Evolutionary conservation across 2,888 invertebrate genomes (phyloP), one percentile per base, ranked within the genome.

Genomic region (Abrostola tripartita): DNA sequence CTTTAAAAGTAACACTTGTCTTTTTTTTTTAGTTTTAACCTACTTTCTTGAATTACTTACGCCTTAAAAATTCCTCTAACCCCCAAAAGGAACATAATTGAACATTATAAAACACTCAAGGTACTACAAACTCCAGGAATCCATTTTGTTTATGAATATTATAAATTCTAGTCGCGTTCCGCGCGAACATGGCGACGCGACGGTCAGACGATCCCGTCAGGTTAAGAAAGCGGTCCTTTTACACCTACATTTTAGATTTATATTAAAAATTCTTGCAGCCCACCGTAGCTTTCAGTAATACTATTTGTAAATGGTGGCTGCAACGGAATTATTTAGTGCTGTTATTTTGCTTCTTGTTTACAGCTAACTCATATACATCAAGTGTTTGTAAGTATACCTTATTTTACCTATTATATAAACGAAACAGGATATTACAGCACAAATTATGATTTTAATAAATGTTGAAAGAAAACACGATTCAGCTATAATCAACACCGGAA

Each of bases 101-200:
- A 24, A 47, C 9, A 47, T 47, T 47, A 24, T 38, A 72, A 53
- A 51, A 37, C 0, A 59, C 35, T 14, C 10, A n/a, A 35, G 24
- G 24, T 42, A 70, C 57, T 57, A 56, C 65, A 53, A 66, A 68
- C 63, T 66, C 61, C 49, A 74, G 76, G 82, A 87, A 86, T 88
- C 85, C 79, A 86, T 88, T 86, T 85, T 86, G 81, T 83, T 86
- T 85, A 87, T 85, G 85, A 87, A 86, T 85, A 86, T 88, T 88
- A 87, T 84, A 85, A 85, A 87, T 87, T 87, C 85, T 54, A 61
- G 82, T 80, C 85, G 76, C 83, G 86, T 85, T 51, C 47, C 56
- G 67, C 71, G 74, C 79, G 71, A 84, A 83, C 84, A 82, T 79
- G 79, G 74, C 77, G 71, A 73, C 76, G 74, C 38, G 36, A 24